These are phyloP conservation scores for Atherinosoma microstoma DNA, from an alignment of 2,797 vertebrate species.

Conservation along the genomic window DNA sequence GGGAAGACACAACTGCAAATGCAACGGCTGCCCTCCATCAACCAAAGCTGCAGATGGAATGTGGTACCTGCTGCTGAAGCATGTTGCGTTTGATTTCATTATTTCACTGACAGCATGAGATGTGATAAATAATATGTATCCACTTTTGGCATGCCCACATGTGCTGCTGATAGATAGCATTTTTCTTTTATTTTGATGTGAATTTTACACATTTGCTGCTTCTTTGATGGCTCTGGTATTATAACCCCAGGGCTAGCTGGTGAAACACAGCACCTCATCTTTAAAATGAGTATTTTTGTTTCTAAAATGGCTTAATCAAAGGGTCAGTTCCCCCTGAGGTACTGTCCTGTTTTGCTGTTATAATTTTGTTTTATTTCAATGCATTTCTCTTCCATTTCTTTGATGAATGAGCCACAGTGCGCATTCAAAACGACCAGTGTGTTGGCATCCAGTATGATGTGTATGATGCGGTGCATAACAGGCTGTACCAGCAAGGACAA, in stretches of 20 bases:
- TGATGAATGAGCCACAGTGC: too few species aligned
- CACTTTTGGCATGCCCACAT: slow-evolving; percentile 31
- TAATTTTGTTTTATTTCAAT: slow-evolving; percentile 6
- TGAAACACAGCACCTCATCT: slow-evolving; percentile 23
- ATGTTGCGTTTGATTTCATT: slow-evolving; percentile 28
- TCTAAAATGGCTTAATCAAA: slow-evolving; percentile 42
- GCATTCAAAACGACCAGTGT: too few species aligned
- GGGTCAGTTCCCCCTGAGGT: slow-evolving; percentile 14
- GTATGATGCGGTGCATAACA: too few species aligned
- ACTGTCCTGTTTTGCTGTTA: slow-evolving; percentile 5
- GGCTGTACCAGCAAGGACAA: too few species aligned
- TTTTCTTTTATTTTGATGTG: slow-evolving; percentile 36
- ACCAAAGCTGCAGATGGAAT: slow-evolving; percentile 25
- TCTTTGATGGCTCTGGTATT: slow-evolving; percentile 27
- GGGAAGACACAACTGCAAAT: slow-evolving; percentile 32
- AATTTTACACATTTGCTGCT: slow-evolving; percentile 6
- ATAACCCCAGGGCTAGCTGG: slow-evolving; percentile 24
- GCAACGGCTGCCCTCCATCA: slow-evolving; percentile 20
- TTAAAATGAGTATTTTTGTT: slow-evolving; percentile 26
- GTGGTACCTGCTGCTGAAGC: slow-evolving; percentile 21
- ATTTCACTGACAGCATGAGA: slow-evolving; percentile 13
- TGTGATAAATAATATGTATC: slow-evolving; percentile 41
- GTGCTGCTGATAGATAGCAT: slow-evolving; percentile 20
- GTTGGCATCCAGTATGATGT: too few species aligned
- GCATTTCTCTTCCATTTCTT: too few species aligned